A percentile compares a stretch with the other conserved stretches of the same genome.
These are phyloP conservation scores for Poeciliopsis paucimaculata DNA, from an alignment of 2,797 vertebrate genomes.

Conservation along the genomic window DNA sequence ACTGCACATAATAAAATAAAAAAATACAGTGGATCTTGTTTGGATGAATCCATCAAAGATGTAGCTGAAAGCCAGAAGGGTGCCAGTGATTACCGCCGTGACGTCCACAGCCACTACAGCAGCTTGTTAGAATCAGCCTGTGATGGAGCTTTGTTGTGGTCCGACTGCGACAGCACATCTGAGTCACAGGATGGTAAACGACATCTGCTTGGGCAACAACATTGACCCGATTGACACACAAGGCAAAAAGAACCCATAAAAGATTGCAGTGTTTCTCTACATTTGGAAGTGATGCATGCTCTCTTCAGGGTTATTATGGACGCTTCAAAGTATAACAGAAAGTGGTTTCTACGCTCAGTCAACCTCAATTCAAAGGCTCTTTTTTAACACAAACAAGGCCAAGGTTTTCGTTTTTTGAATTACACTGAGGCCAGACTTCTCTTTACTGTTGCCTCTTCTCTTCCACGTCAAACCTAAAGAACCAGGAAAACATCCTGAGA, in stretches of 20 bases:
- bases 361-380: slow-evolving; percentile 41
- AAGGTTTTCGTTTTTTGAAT: slow-evolving; percentile 29
- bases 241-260: slow-evolving; percentile 19
- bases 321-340: slow-evolving; percentile 49
- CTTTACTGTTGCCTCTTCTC: slow-evolving; percentile 33
- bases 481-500: slow-evolving; percentile 59
- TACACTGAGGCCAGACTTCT: slow-evolving; percentile 55
- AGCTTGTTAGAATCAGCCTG: slow-evolving; percentile 22
- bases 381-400: slow-evolving; percentile 55
- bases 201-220: neutral
- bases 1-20: neutral
- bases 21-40: neutral
- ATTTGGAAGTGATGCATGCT: slow-evolving; percentile 25
- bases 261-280: slow-evolving; percentile 19
- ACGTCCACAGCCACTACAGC: neutral
- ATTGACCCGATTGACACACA: slow-evolving; percentile 3
- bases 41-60: slow-evolving; percentile 15
- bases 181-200: slow-evolving; percentile 24
- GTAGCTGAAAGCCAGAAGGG: slow-evolving; percentile 13
- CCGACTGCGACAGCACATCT: slow-evolving; percentile 11
- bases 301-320: slow-evolving; percentile 24
- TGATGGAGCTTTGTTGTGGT: slow-evolving; percentile 26
- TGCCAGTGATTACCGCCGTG: slow-evolving; percentile 1
- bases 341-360: slow-evolving; percentile 40
- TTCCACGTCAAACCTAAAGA: slow-evolving; percentile 34